Evolutionary conservation across 2,113 vertebrate species (phyloP), one percentile per base, ranked within the genome.

Genomic region (Castor canadensis): DNA sequence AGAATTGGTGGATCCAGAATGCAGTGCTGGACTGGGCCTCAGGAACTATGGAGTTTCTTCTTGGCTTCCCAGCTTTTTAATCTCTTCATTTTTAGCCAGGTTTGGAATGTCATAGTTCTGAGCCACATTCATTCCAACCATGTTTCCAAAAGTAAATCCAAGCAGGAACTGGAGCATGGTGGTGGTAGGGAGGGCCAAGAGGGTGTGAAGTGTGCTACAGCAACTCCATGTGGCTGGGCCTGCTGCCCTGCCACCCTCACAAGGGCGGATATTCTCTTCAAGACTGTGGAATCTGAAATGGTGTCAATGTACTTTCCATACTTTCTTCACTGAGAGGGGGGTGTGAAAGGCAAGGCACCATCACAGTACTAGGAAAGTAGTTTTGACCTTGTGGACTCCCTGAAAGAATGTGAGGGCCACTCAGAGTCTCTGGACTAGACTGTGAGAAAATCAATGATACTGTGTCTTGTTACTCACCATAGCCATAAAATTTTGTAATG

Each of bases 41-140:
- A 98, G 56, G 98, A 97, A 0, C 86, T 98, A 15, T 99, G 99
- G 64, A 99, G 99, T 80, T 99, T 99, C 98, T 99, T 99, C 98
- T 99, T 99, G 75, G 99, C 99, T 94, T 99, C 99, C 91, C 99
- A 98, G 12, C 97, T 99, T 99, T 97, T 99, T 99, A 96, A 99
- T 99, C 15, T 99, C 99, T 95, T 99, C 99, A 0, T 99, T 99
- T 98, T 99, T 99, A 71, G 98, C 98, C 95, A 99, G 98, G 97
- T 99, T 99, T 76, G 99, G 99, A n/a, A n/a, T n/a, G n/a, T n/a
- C n/a, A n/a, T n/a, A n/a, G n/a, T n/a, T n/a, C n/a, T n/a, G n/a
- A n/a, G n/a, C n/a, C n/a, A n/a, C n/a, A n/a, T n/a, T n/a, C n/a
- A n/a, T n/a, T n/a, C n/a, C n/a, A n/a, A n/a, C n/a, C n/a, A n/a